Base-by-base conservation (phyloP, 2,888 invertebrate genomes). In the Caenorhabditis virilis region DNA sequence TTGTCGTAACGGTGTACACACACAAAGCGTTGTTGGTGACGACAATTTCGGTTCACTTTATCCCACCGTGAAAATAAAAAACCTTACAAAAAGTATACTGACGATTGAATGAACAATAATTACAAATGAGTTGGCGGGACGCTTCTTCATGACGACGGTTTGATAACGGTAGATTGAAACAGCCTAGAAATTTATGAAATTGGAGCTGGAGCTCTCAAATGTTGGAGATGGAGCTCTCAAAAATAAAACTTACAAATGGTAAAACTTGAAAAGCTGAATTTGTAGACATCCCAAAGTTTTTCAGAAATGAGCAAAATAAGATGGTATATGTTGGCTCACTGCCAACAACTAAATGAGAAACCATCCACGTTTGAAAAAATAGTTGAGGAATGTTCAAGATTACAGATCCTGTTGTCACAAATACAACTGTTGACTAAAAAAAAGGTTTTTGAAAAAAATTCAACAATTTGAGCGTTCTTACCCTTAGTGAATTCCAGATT, bases 341-440 rank as follows among this genome's bases (percentile, higher is more conserved):
- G 9, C 49, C 53, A 1, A 41, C 15, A 27, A 57, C 57, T n/a
- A 63, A 30, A 43, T 63, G 42, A 43, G 57, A 30, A 11, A 63
- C 63, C 63, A 63, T 63, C 63, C 63, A 63, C 6, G 45, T 23
- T 53, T 63, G 63, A 26, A 63, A 63, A n/a, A 48, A 11, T 2
- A 63, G 20, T 4, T 57, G 30, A n/a, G 63, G 63, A 39, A 63
- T 48, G 23, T 63, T 63, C 2, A 57, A 23, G 25, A 63, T 36
- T 23, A 63, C 52, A 22, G 57, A 53, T 23, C 63, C 63, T 20
- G 57, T 49, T 11, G 63, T 63, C 2, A 57, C 63, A 36, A 63
- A 63, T 2, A 63, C 63, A n/a, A 63, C 57, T 18, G 63, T 63
- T 20, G 54, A 54, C 63, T 63, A 50, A 27, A 57, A 47, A 20